These are phyloP conservation scores for Agrypnus murinus DNA, from an alignment of 2,888 invertebrate genomes.

Conservation along the genomic window DNA sequence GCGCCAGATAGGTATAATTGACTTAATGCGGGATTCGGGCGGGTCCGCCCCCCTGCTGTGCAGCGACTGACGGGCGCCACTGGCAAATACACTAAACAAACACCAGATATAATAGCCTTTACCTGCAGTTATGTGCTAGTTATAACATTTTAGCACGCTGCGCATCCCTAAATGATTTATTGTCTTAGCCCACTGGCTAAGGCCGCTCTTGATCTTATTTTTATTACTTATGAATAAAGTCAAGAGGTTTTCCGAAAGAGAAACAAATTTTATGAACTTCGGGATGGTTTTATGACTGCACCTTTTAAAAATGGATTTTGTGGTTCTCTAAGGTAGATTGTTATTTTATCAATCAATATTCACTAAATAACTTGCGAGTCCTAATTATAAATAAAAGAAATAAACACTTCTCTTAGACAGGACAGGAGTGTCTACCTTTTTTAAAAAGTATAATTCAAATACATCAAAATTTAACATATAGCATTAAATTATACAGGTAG, in stretches of 20 bases:
- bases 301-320: background rate
- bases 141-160: conserved; percentile 52
- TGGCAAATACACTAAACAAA: conserved; percentile 65
- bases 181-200: conserved; percentile 54
- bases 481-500: conserved; percentile 52
- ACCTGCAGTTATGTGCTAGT: conserved; percentile 64
- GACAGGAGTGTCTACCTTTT: too few species aligned
- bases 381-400: too few species aligned
- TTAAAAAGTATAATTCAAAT: too few species aligned
- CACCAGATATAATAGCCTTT: conserved; percentile 61
- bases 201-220: conserved; percentile 50
- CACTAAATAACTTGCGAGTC: too few species aligned
- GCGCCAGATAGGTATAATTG: conserved; percentile 59
- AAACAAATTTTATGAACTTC: conserved; percentile 39
- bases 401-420: too few species aligned
- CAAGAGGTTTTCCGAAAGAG: conserved; percentile 33
- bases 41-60: conserved; percentile 61
- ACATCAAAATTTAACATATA: background rate
- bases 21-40: conserved; percentile 58
- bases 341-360: too few species aligned
- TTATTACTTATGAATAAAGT: conserved; percentile 48
- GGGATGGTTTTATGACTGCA: conserved; percentile 15
- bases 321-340: too few species aligned
- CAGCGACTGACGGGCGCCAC: conserved; percentile 67
- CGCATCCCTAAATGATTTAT: conserved; percentile 51